These are phyloP conservation scores for Diglossa cyanea DNA, from an alignment of 2,797 vertebrate genomes.

Conservation along the genomic window DNA sequence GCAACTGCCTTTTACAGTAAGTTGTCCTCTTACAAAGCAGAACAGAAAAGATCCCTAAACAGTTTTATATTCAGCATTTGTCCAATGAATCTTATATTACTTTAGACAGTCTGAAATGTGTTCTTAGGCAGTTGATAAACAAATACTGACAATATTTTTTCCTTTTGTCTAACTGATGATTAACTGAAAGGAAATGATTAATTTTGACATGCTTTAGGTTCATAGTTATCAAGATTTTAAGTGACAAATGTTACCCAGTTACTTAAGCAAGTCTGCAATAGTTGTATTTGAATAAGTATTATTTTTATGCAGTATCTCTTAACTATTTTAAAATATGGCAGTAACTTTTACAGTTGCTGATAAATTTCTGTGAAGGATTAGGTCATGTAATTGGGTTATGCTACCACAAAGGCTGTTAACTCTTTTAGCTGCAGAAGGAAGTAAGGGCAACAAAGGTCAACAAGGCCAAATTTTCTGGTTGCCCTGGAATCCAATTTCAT, in stretches of 20 bases:
- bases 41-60: background rate
- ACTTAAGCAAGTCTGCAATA: background rate
- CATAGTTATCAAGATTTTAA: background rate
- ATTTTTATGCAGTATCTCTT: background rate
- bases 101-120: background rate
- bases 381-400: background rate
- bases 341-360: background rate
- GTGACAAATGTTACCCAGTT: background rate
- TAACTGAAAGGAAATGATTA: background rate
- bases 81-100: background rate
- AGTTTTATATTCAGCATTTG: background rate
- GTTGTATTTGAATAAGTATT: background rate
- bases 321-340: background rate
- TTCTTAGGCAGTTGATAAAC: background rate
- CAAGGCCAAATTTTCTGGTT: background rate
- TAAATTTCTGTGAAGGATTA: background rate
- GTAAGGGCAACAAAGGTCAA: background rate
- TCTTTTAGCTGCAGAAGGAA: background rate
- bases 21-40: background rate
- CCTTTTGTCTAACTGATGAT: background rate
- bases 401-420: background rate
- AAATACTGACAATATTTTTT: background rate
- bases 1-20: background rate
- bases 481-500: background rate
- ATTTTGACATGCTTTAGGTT: background rate